Conservation (phyloP, 2,113 vertebrate genomes). For the Megaceryle torquata region DNA sequence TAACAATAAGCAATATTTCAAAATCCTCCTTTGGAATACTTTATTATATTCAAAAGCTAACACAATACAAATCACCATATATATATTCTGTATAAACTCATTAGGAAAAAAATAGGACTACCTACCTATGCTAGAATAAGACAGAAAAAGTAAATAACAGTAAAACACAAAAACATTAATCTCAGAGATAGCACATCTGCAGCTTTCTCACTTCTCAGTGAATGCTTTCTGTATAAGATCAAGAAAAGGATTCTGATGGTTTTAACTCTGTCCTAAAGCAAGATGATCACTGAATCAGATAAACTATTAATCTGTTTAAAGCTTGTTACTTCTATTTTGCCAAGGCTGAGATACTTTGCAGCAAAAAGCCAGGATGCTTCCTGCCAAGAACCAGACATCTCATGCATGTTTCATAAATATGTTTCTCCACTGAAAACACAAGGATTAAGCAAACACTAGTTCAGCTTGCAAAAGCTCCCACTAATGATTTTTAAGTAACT, state of each 20-base stretch:
- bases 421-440: constrained; percentile 28
- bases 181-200: neutral
- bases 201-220: neutral
- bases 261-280: constrained; percentile 49
- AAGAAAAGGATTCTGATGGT: constrained; percentile 32
- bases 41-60: neutral
- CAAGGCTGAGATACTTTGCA: constrained; percentile 30
- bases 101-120: neutral
- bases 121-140: neutral
- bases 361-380: constrained; percentile 8
- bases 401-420: constrained; percentile 59
- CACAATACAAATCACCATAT: neutral
- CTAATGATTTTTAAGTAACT: constrained; percentile 41
- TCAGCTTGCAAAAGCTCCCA: constrained; percentile 1
- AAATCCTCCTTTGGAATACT: neutral
- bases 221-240: neutral
- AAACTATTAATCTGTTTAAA: constrained; percentile 67
- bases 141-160: neutral
- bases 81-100: neutral
- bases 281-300: constrained; percentile 58
- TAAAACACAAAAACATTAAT: neutral
- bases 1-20: neutral
- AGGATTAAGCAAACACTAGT: constrained; percentile 28
- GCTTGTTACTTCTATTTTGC: constrained; percentile 43
- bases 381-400: constrained; percentile 44